phyloP scores from a whole-genome alignment of 35 echinoderm and acorn worm genomes.

The Heliocidaris tuberculata region DNA sequence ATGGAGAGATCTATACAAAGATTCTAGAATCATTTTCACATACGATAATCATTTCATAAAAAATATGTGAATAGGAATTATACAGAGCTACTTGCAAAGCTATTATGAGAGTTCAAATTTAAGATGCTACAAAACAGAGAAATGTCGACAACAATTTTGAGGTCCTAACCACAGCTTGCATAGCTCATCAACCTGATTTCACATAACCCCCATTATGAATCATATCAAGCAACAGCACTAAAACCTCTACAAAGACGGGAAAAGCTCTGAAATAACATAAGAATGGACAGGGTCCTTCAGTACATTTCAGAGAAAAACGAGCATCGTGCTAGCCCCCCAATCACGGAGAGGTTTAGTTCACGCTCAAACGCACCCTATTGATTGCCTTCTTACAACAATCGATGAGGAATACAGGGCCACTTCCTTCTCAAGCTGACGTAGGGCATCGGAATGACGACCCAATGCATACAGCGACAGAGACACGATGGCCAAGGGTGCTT shows the following conservation, averaged over 20 bases:
- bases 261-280: background rate
- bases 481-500: background rate
- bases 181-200: background rate
- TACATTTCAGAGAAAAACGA: background rate
- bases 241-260: background rate
- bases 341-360: background rate
- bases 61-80: too few relatives aligned
- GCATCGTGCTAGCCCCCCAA: background rate
- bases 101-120: background rate
- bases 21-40: too few relatives aligned
- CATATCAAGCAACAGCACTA: background rate
- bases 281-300: background rate
- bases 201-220: background rate
- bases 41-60: too few relatives aligned
- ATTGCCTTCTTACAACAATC: background rate
- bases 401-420: background rate
- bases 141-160: background rate
- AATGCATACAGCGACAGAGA: background rate
- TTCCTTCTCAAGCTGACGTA: background rate
- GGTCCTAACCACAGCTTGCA: background rate
- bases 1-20: too few relatives aligned
- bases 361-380: slow-evolving; percentile 1
- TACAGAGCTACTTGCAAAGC: too few relatives aligned
- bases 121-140: background rate
- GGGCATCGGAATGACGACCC: background rate